Base-by-base conservation (phyloP, 2,113 vertebrate species). In the Eira barbara region DNA sequence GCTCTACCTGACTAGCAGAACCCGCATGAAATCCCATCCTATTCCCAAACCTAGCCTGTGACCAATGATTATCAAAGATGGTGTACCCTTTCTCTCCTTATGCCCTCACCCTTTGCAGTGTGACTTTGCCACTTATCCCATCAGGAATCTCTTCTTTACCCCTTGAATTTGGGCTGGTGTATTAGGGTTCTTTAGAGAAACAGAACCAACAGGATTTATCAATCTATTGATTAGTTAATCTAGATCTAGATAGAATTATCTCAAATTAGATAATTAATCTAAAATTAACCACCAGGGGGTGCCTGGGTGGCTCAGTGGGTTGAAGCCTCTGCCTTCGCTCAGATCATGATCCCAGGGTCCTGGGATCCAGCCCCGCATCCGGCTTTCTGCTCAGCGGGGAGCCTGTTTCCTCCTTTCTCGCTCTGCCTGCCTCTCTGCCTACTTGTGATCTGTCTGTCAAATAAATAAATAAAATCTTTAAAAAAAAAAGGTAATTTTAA, bases 181-280 rank as follows among this genome's bases (percentile, higher is more conserved):
- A 18, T 89, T 85, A 89, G 59, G 25, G 7, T 78, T 95, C 91
- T 94, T 27, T 29, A 29, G 42, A 96, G 59, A 92, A 95, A 95
- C 76, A 97, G 82, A 84, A 93, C 42, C 34, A n/a, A 65, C 20
- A 84, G 69, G 8, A 85, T 39, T 5, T 14, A 17, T 23, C 31
- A 13, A 81, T 80, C 49, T 57, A 57, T 55, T 23, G 9, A 55
- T 80, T n/a, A 57, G 39, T 27, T 57, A 36, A 83, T 42, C 81
- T 78, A 78, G 42, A 18, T 78, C 42, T 47, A 78, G 15, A 31
- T 47, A 47, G 27, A 47, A 78, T 31, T 47, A 78, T 31, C 74
- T 47, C 47, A 78, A 47, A 78, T 78, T 31, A 78, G 74, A 31
- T 47, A 29, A 78, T 78, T 78, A 78, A 47, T 78, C 74, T 78